Base-by-base conservation (phyloP, 2,113 vertebrate species). In the Cardinalis cardinalis region DNA sequence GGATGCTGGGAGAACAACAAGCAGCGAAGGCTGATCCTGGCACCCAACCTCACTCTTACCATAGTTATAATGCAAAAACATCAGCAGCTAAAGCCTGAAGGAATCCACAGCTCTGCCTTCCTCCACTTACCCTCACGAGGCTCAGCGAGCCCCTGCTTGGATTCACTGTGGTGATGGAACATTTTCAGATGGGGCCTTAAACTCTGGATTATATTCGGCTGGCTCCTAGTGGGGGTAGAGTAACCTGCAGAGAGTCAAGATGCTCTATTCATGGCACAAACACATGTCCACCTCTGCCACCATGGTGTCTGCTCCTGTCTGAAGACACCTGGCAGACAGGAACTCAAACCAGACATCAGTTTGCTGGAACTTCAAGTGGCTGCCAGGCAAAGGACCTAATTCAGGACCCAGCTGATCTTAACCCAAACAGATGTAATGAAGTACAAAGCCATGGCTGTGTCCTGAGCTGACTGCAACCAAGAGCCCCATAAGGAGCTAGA, bases 201-300 rank as follows among this genome's bases (percentile, higher is more conserved):
- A 97, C 97, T 95, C 94, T 97, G 98, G 96, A 99, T 98, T 98
- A 98, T 97, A 96, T 97, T 97, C 79, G 96, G 97, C 13, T 97
- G 98, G 95, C 98, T 98, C 95, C 92, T 98, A 97, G 94, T 87
- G 95, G 98, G 95, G 95, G 61, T 97, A 93, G 92, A 97, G 95
- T 97, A 97, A 98, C 98, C 98, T 99, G 95, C 91, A 97, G 97
- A 97, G 86, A 98, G 95, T 95, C 71, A 77, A 95, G 89, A 97
- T 56, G 84, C 65, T 93, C 93, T 85, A 83, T 90, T 95, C 72
- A 91, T 6, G 31, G 84, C 81, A 85, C 72, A 93, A 92, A 26
- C 8, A 18, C 53, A 44, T 0, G 0, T 51, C 66, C 31, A 11
- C 65, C 58, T 69, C 64, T 51, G 59, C 56, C 32, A 14, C 4